phyloP scores from a whole-genome alignment of 1,140 invertebrate genomes.

The Drosophila virilis region DNA sequence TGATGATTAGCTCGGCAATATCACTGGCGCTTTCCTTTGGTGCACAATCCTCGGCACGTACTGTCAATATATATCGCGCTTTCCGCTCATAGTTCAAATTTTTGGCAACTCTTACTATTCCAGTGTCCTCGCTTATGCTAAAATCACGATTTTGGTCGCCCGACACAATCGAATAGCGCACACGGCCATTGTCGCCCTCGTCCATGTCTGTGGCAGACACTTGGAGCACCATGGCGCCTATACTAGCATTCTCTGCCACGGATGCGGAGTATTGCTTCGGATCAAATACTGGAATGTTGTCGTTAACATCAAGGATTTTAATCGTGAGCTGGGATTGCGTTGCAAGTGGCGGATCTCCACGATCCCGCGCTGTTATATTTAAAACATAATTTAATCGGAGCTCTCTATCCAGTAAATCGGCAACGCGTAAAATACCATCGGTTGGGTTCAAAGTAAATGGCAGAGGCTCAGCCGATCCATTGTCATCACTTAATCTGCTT shows the following conservation, averaged over 20 bases:
- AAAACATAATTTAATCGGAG: slow-evolving; percentile 91
- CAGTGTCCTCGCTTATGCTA: slow-evolving; percentile 94
- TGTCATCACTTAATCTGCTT: background rate
- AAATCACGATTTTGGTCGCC: slow-evolving; percentile 96
- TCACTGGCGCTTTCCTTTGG: slow-evolving; percentile 85
- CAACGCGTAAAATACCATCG: slow-evolving; percentile 93
- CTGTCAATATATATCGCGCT: slow-evolving; percentile 91
- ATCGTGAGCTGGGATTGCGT: slow-evolving; percentile 90
- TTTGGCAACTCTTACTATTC: slow-evolving; percentile 94
- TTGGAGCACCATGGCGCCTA: slow-evolving; percentile 95
- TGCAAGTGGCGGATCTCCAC: slow-evolving; percentile 92
- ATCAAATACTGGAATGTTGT: slow-evolving; percentile 96
- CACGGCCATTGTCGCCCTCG: slow-evolving; percentile 93
- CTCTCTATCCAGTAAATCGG: slow-evolving; percentile 94
- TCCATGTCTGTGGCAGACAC: slow-evolving; percentile 97
- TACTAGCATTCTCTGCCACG: slow-evolving; percentile 96
- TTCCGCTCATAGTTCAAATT: slow-evolving; percentile 96
- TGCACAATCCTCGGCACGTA: slow-evolving; percentile 93
- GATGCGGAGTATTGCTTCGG: slow-evolving; percentile 94
- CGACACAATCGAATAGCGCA: slow-evolving; percentile 93
- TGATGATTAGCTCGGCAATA: slow-evolving; percentile 88
- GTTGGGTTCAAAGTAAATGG: slow-evolving; percentile 94
- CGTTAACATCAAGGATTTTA: slow-evolving; percentile 95
- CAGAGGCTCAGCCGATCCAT: slow-evolving; percentile 69
- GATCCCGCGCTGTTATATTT: slow-evolving; percentile 92